Evolutionary conservation across 2,888 invertebrate genomes (phyloP), one percentile per base, ranked within the genome.

Genomic region (Troilus luridus): DNA sequence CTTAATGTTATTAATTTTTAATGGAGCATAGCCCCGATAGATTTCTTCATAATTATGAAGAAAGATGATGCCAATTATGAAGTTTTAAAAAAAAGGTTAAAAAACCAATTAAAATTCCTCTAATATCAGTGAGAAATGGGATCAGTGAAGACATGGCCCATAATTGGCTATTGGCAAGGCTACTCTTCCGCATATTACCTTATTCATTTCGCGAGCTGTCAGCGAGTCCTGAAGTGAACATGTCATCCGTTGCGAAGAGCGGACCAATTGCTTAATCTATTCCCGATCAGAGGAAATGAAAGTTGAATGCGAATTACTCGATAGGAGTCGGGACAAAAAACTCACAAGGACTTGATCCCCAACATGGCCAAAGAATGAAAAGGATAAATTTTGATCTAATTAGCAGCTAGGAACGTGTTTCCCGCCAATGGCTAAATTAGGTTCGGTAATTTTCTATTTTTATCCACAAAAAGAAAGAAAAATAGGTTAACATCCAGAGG

Each of bases 341-440:
- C 2, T 24, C 5, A 67, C 67, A 67, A 67, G 67, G 67, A 67
- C 67, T 67, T 24, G 24, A 12, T 67, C 67, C 67, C 67, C 67
- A 67, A 67, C 6, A 67, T 24, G 67, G 67, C 11, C 7, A 67
- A 5, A 14, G 67, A 67, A 67, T 27, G 67, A 67, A 67, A 67
- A 67, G 67, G 67, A 67, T 67, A 67, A 24, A 67, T 67, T 67
- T 67, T 67, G 24, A 67, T 67, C 67, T 67, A 67, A 67, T 67
- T 67, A 67, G 24, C 12, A 67, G 67, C 67, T 27, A 14, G 14
- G 24, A 67, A 67, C 67, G 67, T 67, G 67, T 67, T 67, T 67
- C 14, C 8, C 24, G 27, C 67, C 24, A 27, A 67, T 67, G 67
- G 24, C 67, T 67, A 24, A 67, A 27, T 27, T 67, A 27, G 67